A percentile compares a stretch with the other conserved stretches of the same genome.
These are phyloP conservation scores for Streblospio benedicti DNA, from an alignment of 1,140 invertebrate species.

Conservation along the genomic window DNA sequence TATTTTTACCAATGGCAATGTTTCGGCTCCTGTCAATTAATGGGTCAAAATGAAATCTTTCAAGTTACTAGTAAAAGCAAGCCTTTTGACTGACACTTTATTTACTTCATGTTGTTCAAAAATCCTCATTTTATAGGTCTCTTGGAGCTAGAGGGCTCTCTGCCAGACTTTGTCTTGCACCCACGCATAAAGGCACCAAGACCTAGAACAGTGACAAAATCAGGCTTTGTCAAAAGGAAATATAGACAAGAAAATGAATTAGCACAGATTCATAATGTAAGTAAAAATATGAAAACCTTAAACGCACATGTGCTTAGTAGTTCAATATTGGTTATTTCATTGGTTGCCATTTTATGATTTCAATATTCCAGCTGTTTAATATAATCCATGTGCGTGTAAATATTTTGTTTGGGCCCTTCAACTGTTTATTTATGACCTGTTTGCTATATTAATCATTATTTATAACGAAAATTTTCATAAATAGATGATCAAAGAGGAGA, in stretches of 20 bases:
- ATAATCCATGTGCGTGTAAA: not conserved
- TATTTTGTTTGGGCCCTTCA: not conserved
- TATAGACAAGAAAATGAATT: slow-evolving; percentile 42
- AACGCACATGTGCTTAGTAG: not conserved
- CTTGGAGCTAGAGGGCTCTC: slow-evolving; percentile 42
- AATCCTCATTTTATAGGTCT: slow-evolving; percentile 28
- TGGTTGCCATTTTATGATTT: not conserved
- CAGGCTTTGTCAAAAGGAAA: slow-evolving; percentile 43
- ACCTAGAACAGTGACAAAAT: slow-evolving; percentile 36
- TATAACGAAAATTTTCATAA: too few species aligned
- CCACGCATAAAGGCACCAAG: slow-evolving; percentile 41
- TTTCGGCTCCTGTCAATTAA: too few species aligned
- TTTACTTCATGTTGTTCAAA: too few species aligned
- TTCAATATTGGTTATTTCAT: not conserved
- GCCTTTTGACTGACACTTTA: not conserved
- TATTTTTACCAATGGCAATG: too few species aligned
- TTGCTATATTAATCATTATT: too few species aligned
- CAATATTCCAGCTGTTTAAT: not conserved
- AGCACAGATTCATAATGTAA: slow-evolving; percentile 42
- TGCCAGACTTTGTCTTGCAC: slow-evolving; percentile 42
- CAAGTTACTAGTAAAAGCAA: not conserved
- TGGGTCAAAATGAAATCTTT: too few species aligned
- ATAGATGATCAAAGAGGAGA: slow-evolving; percentile 36
- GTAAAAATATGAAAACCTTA: not conserved
- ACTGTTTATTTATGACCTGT: too few species aligned